Percentiles rank a stretch among this genome's conserved stretches.
Conservation (phyloP, 2,888 invertebrate genomes). For the Merodon equestris region DNA sequence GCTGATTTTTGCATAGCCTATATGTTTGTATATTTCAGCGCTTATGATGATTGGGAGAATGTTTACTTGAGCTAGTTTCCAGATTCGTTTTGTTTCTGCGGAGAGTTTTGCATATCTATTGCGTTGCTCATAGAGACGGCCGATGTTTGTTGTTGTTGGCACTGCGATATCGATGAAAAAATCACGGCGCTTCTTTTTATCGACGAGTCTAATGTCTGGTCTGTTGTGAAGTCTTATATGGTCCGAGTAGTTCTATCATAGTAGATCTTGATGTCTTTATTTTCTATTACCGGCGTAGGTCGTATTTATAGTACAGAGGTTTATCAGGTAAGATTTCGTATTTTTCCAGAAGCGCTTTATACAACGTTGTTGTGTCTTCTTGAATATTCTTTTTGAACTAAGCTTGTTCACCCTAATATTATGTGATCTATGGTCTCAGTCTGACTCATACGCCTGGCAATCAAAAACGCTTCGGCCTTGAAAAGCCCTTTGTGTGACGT, state of each 20-base stretch:
- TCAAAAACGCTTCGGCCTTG: not conserved
- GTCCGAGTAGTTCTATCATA: conserved; percentile 23
- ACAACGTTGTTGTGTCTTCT: not conserved
- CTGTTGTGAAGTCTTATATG: conserved; percentile 16
- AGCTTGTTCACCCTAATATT: conserved; percentile 12
- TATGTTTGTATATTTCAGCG: not conserved
- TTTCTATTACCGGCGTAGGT: no score
- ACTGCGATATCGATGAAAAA: conserved; percentile 14
- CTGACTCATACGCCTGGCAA: conserved; percentile 9
- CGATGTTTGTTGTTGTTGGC: conserved; percentile 18
- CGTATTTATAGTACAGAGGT: no score
- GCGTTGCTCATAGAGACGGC: not conserved
- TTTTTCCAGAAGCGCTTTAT: not conserved
- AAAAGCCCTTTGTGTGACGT: conserved; percentile 15
- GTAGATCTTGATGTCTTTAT: no score
- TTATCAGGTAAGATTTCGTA: no score
- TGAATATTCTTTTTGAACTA: not conserved
- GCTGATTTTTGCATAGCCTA: not conserved
- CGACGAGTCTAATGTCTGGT: conserved; percentile 32
- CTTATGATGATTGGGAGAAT: conserved; percentile 25
- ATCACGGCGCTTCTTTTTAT: conserved; percentile 8
- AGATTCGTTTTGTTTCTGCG: conserved; percentile 4
- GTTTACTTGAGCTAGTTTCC: conserved; percentile 11
- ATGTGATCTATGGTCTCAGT: conserved; percentile 38
- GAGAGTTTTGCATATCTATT: conserved; percentile 20